Percentiles rank a stretch among this genome's conserved stretches.
Evolutionary conservation across 2,888 invertebrate genomes (phyloP).

Genomic region (Tetragonisca angustula): DNA sequence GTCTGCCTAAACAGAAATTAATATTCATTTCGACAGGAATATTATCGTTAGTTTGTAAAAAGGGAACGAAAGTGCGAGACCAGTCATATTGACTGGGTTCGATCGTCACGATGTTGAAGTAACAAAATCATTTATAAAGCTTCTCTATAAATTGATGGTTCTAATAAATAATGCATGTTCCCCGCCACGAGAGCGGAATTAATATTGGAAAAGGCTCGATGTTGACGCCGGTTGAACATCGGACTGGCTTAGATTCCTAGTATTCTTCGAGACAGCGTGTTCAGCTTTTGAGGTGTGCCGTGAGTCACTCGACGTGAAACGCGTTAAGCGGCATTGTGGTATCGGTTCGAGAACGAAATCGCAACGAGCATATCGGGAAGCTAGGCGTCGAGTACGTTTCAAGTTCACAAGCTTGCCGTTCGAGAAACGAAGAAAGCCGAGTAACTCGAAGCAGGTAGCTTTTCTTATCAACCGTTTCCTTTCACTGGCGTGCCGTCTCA

Average conservation of each 20-base stretch:
- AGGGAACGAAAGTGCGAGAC: no score
- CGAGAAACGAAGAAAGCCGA: constrained; percentile 19
- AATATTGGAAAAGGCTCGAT: neutral
- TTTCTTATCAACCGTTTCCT: constrained; percentile 69
- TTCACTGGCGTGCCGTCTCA: constrained; percentile 70
- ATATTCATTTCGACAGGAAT: no score
- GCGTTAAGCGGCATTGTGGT: neutral
- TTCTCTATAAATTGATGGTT: no score
- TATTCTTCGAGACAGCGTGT: constrained; percentile 3
- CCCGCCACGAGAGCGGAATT: neutral
- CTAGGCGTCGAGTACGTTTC: constrained; percentile 12
- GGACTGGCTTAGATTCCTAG: neutral
- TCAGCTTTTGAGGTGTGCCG: neutral
- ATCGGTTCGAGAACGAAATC: constrained; percentile 15
- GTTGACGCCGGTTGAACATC: neutral
- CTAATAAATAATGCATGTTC: no score
- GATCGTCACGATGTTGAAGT: no score
- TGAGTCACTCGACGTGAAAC: constrained; percentile 25
- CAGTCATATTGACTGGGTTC: no score
- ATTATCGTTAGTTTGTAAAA: no score
- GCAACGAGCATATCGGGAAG: constrained; percentile 3
- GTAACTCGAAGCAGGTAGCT: constrained; percentile 54
- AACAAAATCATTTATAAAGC: no score
- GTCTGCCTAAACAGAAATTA: no score
- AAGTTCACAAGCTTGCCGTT: constrained; percentile 51